Evolutionary conservation across 1,140 invertebrate genomes (phyloP).

Genomic region (Nilaparvata lugens): DNA sequence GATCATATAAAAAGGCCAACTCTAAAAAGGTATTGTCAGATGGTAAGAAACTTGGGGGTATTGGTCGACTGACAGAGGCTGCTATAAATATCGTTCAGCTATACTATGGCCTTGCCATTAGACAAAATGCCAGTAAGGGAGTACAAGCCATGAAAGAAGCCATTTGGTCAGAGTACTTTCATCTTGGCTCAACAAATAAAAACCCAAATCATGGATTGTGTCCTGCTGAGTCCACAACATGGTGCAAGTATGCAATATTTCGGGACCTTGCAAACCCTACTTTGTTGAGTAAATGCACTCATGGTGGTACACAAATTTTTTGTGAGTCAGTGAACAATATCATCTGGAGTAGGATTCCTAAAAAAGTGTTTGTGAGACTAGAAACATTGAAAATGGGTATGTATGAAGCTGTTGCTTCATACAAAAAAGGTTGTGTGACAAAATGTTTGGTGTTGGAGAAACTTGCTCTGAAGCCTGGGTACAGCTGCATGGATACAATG

Average conservation of each 20-base stretch:
- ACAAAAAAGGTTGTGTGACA: conserved; percentile 8
- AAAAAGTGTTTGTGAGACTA: conserved; percentile 7
- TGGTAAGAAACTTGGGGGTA: conserved; percentile 18
- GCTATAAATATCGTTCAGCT: conserved; percentile 4
- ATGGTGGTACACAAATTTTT: conserved; percentile 10
- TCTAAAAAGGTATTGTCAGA: background rate
- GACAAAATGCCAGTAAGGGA: background rate
- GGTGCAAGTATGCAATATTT: conserved; percentile 19
- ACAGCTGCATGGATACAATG: conserved; percentile 7
- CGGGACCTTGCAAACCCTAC: conserved; percentile 7
- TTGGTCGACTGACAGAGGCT: conserved; percentile 18
- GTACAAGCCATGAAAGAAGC: conserved; percentile 6
- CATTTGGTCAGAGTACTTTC: conserved; percentile 9
- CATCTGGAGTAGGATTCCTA: conserved; percentile 7
- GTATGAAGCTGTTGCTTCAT: conserved; percentile 14
- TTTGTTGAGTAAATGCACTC: conserved; percentile 10
- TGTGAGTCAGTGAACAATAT: conserved; percentile 15
- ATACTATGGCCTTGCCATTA: conserved; percentile 10
- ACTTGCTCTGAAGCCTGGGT: background rate
- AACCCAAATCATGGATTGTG: conserved; percentile 17
- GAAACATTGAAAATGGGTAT: conserved; percentile 12
- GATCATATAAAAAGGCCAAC: background rate
- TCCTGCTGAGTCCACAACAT: conserved; percentile 4
- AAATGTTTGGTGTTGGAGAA: conserved; percentile 10
- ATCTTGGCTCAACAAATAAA: conserved; percentile 14